Percentiles rank a stretch among this genome's conserved stretches.
These are phyloP conservation scores for Lapara coniferarum DNA, from an alignment of 2,888 invertebrate genomes.

Conservation along the genomic window DNA sequence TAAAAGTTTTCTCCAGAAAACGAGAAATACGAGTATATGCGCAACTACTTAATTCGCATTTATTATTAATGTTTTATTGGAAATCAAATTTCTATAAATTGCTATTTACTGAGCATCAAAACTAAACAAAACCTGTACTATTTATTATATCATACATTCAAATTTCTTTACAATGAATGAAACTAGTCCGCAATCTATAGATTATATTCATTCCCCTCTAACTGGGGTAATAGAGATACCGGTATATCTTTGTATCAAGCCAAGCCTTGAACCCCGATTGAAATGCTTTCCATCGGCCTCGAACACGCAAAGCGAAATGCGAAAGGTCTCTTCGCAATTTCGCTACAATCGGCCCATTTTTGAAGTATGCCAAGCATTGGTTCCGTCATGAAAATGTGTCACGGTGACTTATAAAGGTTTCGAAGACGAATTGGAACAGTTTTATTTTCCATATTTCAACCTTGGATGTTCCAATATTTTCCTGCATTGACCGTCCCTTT, in stretches of 20 bases:
- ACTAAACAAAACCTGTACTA: too few relatives aligned
- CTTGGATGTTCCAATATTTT: not conserved
- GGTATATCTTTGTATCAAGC: not conserved
- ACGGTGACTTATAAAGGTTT: not conserved
- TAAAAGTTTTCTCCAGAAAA: too few relatives aligned
- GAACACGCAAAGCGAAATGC: conserved; percentile 28
- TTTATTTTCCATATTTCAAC: not conserved
- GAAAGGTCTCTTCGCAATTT: conserved; percentile 13
- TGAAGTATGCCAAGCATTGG: conserved; percentile 10
- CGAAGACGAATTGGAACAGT: not conserved
- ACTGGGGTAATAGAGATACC: not conserved
- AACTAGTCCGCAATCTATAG: too few relatives aligned
- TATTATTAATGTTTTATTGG: too few relatives aligned
- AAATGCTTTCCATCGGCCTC: conserved; percentile 21
- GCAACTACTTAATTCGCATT: too few relatives aligned
- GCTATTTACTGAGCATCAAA: too few relatives aligned
- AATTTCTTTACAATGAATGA: too few relatives aligned
- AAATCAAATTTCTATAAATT: too few relatives aligned
- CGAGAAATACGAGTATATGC: too few relatives aligned
- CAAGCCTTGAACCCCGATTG: conserved; percentile 23
- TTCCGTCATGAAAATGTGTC: not conserved
- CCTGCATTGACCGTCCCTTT: not conserved
- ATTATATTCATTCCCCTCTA: not conserved
- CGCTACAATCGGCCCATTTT: conserved; percentile 6
- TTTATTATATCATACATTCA: too few relatives aligned